A percentile compares a stretch with the other conserved stretches of the same genome.
phyloP scores from a whole-genome alignment of 1,140 invertebrate genomes.

The Bombus sylvicola region DNA sequence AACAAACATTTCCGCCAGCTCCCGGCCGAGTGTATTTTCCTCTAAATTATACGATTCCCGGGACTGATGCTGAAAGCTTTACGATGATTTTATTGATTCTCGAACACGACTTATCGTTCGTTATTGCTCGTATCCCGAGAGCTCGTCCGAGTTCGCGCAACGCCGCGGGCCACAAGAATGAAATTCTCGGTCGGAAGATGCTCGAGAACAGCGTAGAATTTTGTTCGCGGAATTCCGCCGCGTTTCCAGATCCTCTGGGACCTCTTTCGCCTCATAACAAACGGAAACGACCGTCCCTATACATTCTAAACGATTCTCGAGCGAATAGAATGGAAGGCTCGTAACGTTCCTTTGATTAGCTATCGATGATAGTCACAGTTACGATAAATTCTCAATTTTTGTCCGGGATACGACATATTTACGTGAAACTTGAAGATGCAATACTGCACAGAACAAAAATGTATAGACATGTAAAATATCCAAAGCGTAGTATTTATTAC shows the following conservation, averaged over 20 bases:
- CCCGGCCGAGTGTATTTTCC: background rate
- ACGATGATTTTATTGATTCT: conserved; percentile 31
- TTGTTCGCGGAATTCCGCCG: conserved; percentile 15
- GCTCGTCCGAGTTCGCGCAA: background rate
- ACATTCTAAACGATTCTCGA: no score
- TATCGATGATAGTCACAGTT: no score
- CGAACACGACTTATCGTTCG: conserved; percentile 13
- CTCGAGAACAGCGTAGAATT: conserved; percentile 7
- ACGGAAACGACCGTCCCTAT: background rate
- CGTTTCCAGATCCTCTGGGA: background rate
- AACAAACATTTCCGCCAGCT: background rate
- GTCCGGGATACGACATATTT: no score
- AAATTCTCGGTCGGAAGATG: conserved; percentile 6
- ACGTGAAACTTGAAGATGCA: no score
- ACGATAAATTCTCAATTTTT: no score
- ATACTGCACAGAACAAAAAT: no score
- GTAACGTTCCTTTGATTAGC: no score
- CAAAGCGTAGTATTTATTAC: no score
- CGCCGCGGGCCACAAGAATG: conserved; percentile 11
- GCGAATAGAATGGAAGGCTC: no score
- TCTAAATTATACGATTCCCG: background rate
- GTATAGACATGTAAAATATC: no score
- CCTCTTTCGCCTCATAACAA: background rate
- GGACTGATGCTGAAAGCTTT: conserved; percentile 12
- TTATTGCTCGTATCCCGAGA: conserved; percentile 1